phyloP scores from a whole-genome alignment of 2,888 invertebrate species.

The Phalangium opilio region DNA sequence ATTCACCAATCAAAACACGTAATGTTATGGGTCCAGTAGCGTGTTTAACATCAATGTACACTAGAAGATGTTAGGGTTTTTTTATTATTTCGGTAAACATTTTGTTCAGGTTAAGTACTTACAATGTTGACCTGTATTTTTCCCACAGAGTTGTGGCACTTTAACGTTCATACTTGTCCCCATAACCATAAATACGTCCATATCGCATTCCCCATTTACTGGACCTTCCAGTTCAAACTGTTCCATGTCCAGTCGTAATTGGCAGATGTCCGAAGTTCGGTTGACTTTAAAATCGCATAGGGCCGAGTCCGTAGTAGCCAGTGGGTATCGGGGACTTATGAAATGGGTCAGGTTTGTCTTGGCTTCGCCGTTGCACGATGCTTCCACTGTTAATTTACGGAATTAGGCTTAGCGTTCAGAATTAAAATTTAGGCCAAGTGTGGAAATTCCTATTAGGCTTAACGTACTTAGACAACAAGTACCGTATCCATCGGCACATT shows the following conservation, averaged over 20 bases:
- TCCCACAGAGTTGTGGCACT: constrained; percentile 18
- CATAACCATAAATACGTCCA: constrained; percentile 13
- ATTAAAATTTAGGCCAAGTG: no score
- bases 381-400: constrained; percentile 10
- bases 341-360: constrained; percentile 72
- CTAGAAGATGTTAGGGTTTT: constrained; percentile 6
- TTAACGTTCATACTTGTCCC: constrained; percentile 16
- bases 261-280: constrained; percentile 14
- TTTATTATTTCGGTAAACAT: not conserved
- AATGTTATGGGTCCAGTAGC: constrained; percentile 14
- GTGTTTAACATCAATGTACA: constrained; percentile 19
- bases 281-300: constrained; percentile 15
- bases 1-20: constrained; percentile 13
- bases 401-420: no score
- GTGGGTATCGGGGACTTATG: constrained; percentile 43
- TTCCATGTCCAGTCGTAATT: constrained; percentile 19
- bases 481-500: no score
- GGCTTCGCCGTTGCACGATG: constrained; percentile 52
- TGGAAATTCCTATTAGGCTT: no score
- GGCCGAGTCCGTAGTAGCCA: constrained; percentile 10
- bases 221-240: constrained; percentile 18
- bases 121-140: constrained; percentile 20
- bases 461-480: no score
- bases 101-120: not conserved
- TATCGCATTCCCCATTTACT: constrained; percentile 14